Conservation (phyloP, 2,797 vertebrate species). For the Enteromius viviparus region DNA sequence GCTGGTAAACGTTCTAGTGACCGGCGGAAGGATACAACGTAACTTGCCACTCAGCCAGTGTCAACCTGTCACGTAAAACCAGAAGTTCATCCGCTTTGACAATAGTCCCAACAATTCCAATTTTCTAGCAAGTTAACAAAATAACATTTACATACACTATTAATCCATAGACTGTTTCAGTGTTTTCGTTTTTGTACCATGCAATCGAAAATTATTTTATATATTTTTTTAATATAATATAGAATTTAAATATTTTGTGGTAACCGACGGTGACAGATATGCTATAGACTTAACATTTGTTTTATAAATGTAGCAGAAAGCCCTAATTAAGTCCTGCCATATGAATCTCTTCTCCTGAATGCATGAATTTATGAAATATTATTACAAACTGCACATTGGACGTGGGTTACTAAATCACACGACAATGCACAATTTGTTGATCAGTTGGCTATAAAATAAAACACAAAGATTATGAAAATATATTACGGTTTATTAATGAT, state of each 20-base stretch:
- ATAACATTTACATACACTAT: background rate
- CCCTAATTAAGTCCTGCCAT: background rate
- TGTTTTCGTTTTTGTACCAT: background rate
- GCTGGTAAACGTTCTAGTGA: background rate
- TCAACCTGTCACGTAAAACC: background rate
- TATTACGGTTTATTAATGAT: background rate
- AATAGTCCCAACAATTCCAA: background rate
- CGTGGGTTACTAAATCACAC: background rate
- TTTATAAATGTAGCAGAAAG: background rate
- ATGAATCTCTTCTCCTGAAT: background rate
- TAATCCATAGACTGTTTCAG: background rate
- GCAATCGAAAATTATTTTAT: background rate
- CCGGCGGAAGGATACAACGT: background rate
- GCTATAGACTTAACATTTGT: background rate
- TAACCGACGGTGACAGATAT: background rate
- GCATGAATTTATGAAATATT: background rate
- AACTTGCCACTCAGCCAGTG: background rate
- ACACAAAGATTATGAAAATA: background rate
- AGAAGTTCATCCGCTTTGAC: background rate
- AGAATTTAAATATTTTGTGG: background rate
- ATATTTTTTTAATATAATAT: no score
- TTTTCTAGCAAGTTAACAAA: background rate
- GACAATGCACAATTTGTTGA: background rate
- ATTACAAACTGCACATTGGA: background rate
- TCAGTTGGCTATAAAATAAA: background rate